These are phyloP conservation scores for Andrena haemorrhoa DNA, from an alignment of 2,888 invertebrate species.

Conservation along the genomic window DNA sequence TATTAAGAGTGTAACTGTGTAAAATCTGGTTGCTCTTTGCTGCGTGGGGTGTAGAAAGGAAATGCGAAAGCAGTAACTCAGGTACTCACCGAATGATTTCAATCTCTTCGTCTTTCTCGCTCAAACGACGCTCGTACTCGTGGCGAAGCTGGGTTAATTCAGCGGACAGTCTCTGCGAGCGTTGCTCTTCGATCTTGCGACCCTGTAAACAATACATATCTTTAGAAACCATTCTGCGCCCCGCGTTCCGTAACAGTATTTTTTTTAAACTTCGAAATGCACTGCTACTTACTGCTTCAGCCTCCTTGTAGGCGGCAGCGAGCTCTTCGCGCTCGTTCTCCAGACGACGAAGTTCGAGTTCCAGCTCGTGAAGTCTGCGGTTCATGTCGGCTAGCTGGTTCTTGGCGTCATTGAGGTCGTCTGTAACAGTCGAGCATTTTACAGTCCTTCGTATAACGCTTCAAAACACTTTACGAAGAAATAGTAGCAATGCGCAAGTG, in stretches of 20 bases:
- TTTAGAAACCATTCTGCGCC: neutral
- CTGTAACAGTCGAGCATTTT: conserved; percentile 85
- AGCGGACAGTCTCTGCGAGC: conserved; percentile 95
- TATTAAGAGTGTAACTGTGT: too few relatives aligned
- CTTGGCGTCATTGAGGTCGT: conserved; percentile 98
- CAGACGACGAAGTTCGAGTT: conserved; percentile 97
- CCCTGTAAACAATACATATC: conserved; percentile 87
- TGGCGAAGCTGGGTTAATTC: conserved; percentile 98
- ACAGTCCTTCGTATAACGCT: neutral
- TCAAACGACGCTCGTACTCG: conserved; percentile 98
- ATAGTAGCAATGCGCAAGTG: neutral
- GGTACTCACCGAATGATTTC: conserved; percentile 96
- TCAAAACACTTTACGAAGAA: neutral
- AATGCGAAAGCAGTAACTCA: neutral
- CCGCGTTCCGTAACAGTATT: neutral
- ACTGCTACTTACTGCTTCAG: conserved; percentile 94
- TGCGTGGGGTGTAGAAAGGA: too few relatives aligned
- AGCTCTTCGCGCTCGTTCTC: conserved; percentile 99
- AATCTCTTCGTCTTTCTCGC: conserved; percentile 99
- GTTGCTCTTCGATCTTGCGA: conserved; percentile 98
- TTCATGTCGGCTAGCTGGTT: conserved; percentile 97
- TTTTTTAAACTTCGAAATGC: neutral
- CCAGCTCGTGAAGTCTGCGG: conserved; percentile 98
- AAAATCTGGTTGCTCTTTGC: too few relatives aligned
- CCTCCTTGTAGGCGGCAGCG: conserved; percentile 98